A percentile compares a stretch with the other conserved stretches of the same genome.
Conservation (phyloP, 2,888 invertebrate genomes). For the Siphonodentalium dalli region DNA sequence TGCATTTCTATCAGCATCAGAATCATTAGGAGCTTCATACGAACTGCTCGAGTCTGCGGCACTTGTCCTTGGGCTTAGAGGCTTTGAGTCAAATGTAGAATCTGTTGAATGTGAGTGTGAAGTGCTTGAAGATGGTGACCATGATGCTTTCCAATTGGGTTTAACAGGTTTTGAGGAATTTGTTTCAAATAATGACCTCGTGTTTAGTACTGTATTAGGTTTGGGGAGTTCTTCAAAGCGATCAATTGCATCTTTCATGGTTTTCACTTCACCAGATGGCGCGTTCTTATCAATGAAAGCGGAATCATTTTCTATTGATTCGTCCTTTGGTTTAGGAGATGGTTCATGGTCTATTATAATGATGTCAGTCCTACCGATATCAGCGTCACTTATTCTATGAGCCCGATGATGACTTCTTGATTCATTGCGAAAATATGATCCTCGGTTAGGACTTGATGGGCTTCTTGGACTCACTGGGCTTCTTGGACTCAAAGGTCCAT, state of each 20-base stretch:
- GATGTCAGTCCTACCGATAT: slow-evolving; percentile 17
- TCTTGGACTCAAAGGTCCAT: too few species aligned
- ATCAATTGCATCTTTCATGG: neutral
- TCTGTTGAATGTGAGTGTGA: too few species aligned
- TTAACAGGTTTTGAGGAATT: too few species aligned
- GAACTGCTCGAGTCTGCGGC: too few species aligned
- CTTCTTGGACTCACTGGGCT: too few species aligned
- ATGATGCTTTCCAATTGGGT: too few species aligned
- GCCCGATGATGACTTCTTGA: neutral
- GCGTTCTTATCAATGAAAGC: neutral
- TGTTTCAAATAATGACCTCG: slow-evolving; percentile 37
- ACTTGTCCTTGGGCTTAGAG: too few species aligned
- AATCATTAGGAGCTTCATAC: too few species aligned
- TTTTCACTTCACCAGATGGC: slow-evolving; percentile 5
- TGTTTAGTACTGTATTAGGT: slow-evolving; percentile 78
- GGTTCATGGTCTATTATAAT: slow-evolving; percentile 25
- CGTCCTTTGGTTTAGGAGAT: neutral
- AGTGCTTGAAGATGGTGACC: too few species aligned
- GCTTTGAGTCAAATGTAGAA: too few species aligned
- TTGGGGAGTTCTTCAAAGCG: slow-evolving; percentile 79
- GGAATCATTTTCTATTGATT: neutral
- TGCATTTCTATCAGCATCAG: too few species aligned
- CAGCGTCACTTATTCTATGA: slow-evolving; percentile 10
- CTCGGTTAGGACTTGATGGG: neutral
- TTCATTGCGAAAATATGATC: neutral